A percentile compares a stretch with the other conserved stretches of the same genome.
phyloP scores from a whole-genome alignment of 2,113 vertebrate genomes.

The Seriola rivoliana region DNA sequence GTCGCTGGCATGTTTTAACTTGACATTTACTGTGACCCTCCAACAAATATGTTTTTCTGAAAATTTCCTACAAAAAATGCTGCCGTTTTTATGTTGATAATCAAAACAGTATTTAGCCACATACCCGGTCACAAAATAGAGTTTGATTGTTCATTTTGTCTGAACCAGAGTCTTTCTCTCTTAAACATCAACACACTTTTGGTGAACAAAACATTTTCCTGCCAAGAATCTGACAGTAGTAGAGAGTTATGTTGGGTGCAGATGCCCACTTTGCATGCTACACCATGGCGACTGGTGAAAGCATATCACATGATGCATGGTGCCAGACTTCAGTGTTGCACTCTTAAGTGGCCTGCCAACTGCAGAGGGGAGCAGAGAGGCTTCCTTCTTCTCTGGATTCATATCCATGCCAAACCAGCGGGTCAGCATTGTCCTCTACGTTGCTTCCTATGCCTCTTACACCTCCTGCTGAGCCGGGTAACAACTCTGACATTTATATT shows the following conservation, averaged over 20 bases:
- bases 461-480: constrained; percentile 85
- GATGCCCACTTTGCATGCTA: constrained; percentile 46
- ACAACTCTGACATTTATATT: constrained; percentile 54
- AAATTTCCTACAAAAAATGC: not conserved
- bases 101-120: not conserved
- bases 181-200: not conserved
- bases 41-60: not conserved
- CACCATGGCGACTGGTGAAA: constrained; percentile 53
- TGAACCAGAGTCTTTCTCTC: not conserved
- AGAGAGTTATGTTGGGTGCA: constrained; percentile 3
- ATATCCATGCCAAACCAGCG: constrained; percentile 76
- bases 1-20: not conserved
- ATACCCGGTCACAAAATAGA: not conserved
- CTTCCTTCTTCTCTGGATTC: constrained; percentile 58
- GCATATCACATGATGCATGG: constrained; percentile 75
- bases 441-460: constrained; percentile 84
- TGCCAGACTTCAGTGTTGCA: constrained; percentile 64
- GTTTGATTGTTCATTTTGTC: not conserved
- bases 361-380: constrained; percentile 59
- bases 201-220: constrained; percentile 1
- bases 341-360: constrained; percentile 71
- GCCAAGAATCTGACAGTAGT: not conserved
- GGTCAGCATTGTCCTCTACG: constrained; percentile 66
- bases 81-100: not conserved
- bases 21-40: not conserved